Evolutionary conservation across 2,797 vertebrate genomes (phyloP).

Genomic region (Pterois miles): DNA sequence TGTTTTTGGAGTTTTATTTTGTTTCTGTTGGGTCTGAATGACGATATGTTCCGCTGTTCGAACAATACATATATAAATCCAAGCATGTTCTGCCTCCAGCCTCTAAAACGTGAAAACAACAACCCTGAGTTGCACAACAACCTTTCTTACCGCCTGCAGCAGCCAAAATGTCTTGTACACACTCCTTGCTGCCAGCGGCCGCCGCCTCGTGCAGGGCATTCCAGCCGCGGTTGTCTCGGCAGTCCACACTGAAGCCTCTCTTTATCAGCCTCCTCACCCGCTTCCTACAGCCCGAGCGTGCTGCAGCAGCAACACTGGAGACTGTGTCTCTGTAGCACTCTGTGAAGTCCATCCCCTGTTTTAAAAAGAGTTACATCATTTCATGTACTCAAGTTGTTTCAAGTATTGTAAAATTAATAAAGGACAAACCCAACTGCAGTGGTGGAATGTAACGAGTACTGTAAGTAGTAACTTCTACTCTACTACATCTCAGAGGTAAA

Average conservation of each 20-base stretch:
- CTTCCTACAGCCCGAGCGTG: conserved; percentile 81
- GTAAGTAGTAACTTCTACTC: too few species aligned
- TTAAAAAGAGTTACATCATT: rapidly evolving
- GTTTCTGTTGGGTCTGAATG: too few species aligned
- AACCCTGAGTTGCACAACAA: too few species aligned
- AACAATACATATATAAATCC: too few species aligned
- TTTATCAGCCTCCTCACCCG: conserved; percentile 85
- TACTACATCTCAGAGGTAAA: background rate
- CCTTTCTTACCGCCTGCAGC: conserved; percentile 80
- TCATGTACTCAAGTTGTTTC: too few species aligned
- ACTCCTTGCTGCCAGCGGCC: conserved; percentile 82
- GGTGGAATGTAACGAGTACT: background rate
- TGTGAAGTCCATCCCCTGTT: conserved; percentile 88
- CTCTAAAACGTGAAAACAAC: background rate
- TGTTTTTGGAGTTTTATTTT: too few species aligned
- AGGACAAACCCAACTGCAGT: background rate
- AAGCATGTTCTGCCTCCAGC: background rate
- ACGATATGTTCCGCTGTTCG: too few species aligned
- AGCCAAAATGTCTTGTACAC: conserved; percentile 84
- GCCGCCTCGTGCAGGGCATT: conserved; percentile 92
- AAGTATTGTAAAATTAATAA: too few species aligned
- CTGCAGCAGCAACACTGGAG: conserved; percentile 87
- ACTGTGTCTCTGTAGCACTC: conserved; percentile 91
- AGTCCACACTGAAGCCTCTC: conserved; percentile 84
- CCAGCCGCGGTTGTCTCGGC: conserved; percentile 94